phyloP scores from a whole-genome alignment of 2,888 invertebrate genomes.

The Drosophila maculinotata region DNA sequence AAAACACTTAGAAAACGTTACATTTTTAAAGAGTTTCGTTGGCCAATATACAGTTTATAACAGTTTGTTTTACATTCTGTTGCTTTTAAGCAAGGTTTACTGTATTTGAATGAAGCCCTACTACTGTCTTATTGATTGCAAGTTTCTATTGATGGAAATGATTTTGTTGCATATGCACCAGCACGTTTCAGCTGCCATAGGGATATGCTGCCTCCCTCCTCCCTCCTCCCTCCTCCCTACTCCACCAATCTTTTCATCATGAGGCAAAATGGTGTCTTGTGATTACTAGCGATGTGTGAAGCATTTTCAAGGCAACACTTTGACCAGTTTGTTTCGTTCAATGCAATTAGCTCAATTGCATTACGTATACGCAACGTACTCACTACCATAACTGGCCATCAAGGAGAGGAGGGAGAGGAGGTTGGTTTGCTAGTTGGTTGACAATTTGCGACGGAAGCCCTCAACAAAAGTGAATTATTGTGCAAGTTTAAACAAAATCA shows the following conservation, averaged over 20 bases:
- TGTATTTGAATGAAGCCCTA: slow-evolving; percentile 7
- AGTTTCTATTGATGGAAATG: slow-evolving; percentile 5
- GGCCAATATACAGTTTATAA: neutral
- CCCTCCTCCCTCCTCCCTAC: too few relatives aligned
- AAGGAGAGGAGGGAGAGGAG: neutral
- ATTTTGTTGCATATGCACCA: neutral
- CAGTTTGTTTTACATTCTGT: too few relatives aligned
- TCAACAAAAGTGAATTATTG: slow-evolving; percentile 56
- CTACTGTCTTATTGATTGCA: slow-evolving; percentile 1
- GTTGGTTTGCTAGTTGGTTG: slow-evolving; percentile 1
- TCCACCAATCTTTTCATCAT: neutral
- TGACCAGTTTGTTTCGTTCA: slow-evolving; percentile 15
- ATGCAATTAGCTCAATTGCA: slow-evolving; percentile 70
- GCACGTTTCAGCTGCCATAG: neutral
- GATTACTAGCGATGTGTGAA: slow-evolving; percentile 17
- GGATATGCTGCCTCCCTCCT: neutral
- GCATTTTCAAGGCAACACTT: slow-evolving; percentile 7
- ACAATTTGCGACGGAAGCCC: slow-evolving; percentile 46
- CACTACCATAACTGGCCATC: slow-evolving; percentile 31
- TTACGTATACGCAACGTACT: slow-evolving; percentile 55
- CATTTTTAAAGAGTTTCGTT: neutral
- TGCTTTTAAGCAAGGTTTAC: neutral
- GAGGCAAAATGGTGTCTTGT: neutral
- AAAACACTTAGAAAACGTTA: too few relatives aligned
- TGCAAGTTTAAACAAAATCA: slow-evolving; percentile 63